Evolutionary conservation across 1,140 invertebrate species (phyloP), one percentile per base, ranked within the genome.

Genomic region (Panagrolaimus sp.): DNA sequence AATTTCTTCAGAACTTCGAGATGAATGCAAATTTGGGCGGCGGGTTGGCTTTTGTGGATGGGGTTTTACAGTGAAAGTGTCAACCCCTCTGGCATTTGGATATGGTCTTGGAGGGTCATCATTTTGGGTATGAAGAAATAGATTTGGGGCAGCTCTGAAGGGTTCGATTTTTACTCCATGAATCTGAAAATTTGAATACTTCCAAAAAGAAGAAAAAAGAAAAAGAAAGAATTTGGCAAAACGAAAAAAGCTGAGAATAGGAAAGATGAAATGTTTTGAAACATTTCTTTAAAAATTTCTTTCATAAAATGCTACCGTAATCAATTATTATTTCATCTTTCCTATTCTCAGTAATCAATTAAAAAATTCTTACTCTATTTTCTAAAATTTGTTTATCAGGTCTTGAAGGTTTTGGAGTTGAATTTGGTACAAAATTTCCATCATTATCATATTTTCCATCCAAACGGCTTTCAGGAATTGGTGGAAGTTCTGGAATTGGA

Each of bases 81-180:
- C 28, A 28, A 58, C 28, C 14, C 52, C 52, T 3, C 52, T 14
- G 15, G 52, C 52, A 12, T 21, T 58, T 12, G 52, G 14, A 58
- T 58, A 58, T 5, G 52, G 3, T 58, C n/a, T n/a, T 4, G 21
- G 12, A 2, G 52, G n/a, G 21, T 21, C 28, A 21, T 12, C 21
- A 58, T 21, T 58, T 58, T 21, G 52, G 4, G 52, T 58, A 4
- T 10, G 52, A 8, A 26, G 17, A 28, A 58, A 58, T n/a, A 58
- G 52, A 28, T 58, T 58, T 17, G 52, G 52, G 52, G 28, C 28
- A 9, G 48, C 21, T 38, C 12, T 58, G 52, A 26, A 28, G 52
- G 52, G 52, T 24, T 58, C 52, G 5, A 58, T 28, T 58, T 58
- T 58, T 12, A 58, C 52, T 12, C 52, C 52, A 28, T 58, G 52